phyloP scores from a whole-genome alignment of 2,888 invertebrate genomes.

The Leptodirus hochenwartii region DNA sequence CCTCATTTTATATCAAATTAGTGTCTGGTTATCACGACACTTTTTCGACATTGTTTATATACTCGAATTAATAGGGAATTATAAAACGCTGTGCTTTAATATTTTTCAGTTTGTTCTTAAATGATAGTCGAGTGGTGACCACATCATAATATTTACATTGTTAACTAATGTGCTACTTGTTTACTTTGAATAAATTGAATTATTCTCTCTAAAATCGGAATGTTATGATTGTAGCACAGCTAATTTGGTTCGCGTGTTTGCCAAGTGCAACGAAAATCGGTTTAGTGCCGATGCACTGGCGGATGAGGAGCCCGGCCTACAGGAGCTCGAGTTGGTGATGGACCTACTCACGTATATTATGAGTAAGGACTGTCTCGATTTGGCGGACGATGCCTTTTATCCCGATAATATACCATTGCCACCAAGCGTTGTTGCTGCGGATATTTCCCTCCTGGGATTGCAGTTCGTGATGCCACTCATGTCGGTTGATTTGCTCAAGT shows the following conservation, averaged over 20 bases:
- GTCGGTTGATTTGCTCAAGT: constrained; percentile 49
- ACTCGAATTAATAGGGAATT: too few relatives aligned
- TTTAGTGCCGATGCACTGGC: constrained; percentile 36
- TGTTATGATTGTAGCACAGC: too few relatives aligned
- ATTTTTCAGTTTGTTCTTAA: too few relatives aligned
- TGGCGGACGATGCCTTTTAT: constrained; percentile 10
- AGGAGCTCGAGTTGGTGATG: constrained; percentile 64
- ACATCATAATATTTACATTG: too few relatives aligned
- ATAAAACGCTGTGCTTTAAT: too few relatives aligned
- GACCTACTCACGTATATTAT: constrained; percentile 40
- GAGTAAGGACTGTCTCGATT: constrained; percentile 26
- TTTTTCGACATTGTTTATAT: too few relatives aligned
- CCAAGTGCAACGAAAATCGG: constrained; percentile 43
- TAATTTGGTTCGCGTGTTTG: constrained; percentile 50
- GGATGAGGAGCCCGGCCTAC: constrained; percentile 53
- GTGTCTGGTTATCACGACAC: too few relatives aligned
- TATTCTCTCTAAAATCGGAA: too few relatives aligned
- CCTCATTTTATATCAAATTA: too few relatives aligned
- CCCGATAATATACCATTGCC: neutral
- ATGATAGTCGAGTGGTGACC: too few relatives aligned
- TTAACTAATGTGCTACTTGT: too few relatives aligned
- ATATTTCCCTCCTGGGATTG: constrained; percentile 49
- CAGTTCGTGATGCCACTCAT: constrained; percentile 55
- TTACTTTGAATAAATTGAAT: too few relatives aligned
- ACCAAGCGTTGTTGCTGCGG: constrained; percentile 27